phyloP scores from a whole-genome alignment of 2,797 vertebrate genomes.

The Kryptolebias ocellatus region DNA sequence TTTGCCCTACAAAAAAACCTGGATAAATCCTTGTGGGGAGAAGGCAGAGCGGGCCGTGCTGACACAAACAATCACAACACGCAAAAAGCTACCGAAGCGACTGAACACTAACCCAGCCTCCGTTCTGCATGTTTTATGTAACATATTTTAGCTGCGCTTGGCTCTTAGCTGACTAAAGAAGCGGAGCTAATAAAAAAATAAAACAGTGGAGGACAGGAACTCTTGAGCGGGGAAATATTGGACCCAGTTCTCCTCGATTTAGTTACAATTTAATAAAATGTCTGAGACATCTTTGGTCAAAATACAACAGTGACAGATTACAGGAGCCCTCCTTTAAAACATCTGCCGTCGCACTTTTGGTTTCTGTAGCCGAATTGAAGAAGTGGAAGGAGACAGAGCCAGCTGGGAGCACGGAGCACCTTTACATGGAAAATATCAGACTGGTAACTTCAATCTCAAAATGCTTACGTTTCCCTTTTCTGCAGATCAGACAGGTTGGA shows the following conservation, averaged over 20 bases:
- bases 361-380: neutral
- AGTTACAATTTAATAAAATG: conserved; percentile 2
- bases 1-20: conserved; percentile 2
- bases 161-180: conserved; percentile 1
- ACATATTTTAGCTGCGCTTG: neutral
- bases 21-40: conserved; percentile 5
- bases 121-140: neutral
- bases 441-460: too few species aligned
- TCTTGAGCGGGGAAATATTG: neutral
- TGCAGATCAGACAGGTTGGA: too few species aligned
- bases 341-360: neutral
- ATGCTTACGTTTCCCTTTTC: too few species aligned
- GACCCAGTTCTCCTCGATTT: neutral
- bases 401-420: too few species aligned
- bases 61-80: neutral
- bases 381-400: too few species aligned
- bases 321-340: neutral
- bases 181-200: neutral
- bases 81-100: conserved; percentile 1
- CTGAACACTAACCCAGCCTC: conserved; percentile 1
- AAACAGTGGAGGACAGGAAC: neutral
- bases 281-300: neutral
- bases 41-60: neutral
- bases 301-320: neutral
- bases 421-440: too few species aligned